phyloP scores from a whole-genome alignment of 2,113 vertebrate genomes.

The Poeciliopsis retropinna region DNA sequence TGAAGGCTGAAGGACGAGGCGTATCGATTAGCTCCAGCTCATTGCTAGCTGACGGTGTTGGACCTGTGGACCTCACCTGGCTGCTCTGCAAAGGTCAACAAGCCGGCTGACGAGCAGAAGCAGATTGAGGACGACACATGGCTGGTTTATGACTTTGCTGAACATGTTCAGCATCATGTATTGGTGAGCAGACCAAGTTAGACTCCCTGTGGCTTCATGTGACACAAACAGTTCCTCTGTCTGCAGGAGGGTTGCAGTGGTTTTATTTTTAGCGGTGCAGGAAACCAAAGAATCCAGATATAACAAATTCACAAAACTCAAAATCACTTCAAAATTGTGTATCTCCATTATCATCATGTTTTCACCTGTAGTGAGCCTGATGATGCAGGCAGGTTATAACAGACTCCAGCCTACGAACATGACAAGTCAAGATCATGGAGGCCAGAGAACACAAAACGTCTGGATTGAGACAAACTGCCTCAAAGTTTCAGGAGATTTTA shows the following conservation, averaged over 20 bases:
- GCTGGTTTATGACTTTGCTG: not conserved
- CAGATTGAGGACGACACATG: not conserved
- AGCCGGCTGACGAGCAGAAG: not conserved
- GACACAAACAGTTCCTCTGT: not conserved
- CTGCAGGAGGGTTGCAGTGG: not conserved
- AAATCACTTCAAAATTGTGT: too few species aligned
- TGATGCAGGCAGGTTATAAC: too few species aligned
- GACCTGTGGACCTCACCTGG: not conserved
- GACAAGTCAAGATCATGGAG: too few species aligned
- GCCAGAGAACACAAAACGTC: too few species aligned
- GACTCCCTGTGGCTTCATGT: not conserved
- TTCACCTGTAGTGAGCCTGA: too few species aligned
- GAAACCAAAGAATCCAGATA: not conserved
- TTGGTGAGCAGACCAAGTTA: not conserved
- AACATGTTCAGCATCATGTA: not conserved
- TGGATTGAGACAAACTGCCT: too few species aligned
- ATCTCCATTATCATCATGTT: too few species aligned
- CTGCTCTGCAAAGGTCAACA: conserved; percentile 17
- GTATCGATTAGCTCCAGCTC: conserved; percentile 11
- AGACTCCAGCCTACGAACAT: too few species aligned
- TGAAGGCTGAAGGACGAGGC: conserved; percentile 8
- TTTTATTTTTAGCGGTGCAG: too few species aligned
- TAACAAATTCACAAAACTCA: not conserved
- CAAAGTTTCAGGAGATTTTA: too few species aligned
- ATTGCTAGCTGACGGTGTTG: not conserved